Base-by-base conservation (phyloP, 2,888 invertebrate species). In the Hanleya hanleyi region DNA sequence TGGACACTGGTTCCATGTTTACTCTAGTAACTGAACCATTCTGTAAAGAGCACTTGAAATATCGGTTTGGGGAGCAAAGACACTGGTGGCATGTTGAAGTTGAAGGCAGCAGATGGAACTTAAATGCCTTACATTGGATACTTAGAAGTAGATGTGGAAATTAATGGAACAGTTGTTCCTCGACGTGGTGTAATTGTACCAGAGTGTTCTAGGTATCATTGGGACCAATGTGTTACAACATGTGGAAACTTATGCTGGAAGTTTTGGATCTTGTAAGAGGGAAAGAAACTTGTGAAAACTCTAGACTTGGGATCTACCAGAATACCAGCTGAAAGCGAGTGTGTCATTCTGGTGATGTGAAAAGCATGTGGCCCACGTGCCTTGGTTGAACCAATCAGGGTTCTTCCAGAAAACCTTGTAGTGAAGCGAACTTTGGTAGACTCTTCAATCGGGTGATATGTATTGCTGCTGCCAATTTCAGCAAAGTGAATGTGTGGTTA, bases 61-160 rank as follows among this genome's bases (percentile, higher is more conserved):
- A 26, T 1, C 12, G 32, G 15, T 33, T 22, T 38, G 37, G 29
- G 12, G 9, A 51, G 1, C 1, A 36, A 38, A n/a, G 47, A 41
- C 5, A 69, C 57, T 57, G 65, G 64, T 37, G 37, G 49, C 9
- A 26, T 61, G 9, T 36, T 73, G 3, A 26, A 66, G 15, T 33
- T 73, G 1, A 68, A 49, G 51, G 70, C 64, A 36, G 68, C 68
- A 35, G 68, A 68, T 62, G 71, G 74, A 35, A 29, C 38, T 70
- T 37, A 15, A 32, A 70, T 62, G n/a, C n/a, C n/a, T n/a, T n/a
- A n/a, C n/a, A 64, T 74, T n/a, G 74, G 74, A 65, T 74, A 74
- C 50, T 47, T 74, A 33, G 74, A 74, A 67, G 50, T 67, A 22
- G 74, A n/a, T n/a, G n/a, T n/a, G n/a, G n/a, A n/a, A n/a, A n/a